These are phyloP conservation scores for Toxotes lorentzi DNA, from an alignment of 2,797 vertebrate genomes.

Conservation along the genomic window DNA sequence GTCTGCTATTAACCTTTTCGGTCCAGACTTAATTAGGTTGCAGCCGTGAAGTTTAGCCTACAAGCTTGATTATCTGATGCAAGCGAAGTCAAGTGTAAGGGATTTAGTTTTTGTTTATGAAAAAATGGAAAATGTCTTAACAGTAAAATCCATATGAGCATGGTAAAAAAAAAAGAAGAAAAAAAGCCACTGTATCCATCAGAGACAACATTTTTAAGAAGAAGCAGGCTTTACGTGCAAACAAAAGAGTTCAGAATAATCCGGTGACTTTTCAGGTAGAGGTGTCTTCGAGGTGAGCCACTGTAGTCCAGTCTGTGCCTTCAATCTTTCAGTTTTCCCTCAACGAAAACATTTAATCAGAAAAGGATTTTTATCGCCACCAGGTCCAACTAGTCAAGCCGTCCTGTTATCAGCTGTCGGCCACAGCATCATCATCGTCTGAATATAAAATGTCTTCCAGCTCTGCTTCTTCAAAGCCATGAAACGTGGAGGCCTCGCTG, in stretches of 20 bases:
- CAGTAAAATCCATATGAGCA: constrained; percentile 36
- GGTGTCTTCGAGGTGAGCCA: constrained; percentile 26
- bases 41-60: constrained; percentile 21
- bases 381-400: constrained; percentile 7
- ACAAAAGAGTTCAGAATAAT: constrained; percentile 23
- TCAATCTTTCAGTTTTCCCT: constrained; percentile 23
- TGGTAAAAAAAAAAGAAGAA: constrained; percentile 14
- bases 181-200: constrained; percentile 24
- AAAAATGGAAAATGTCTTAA: constrained; percentile 32
- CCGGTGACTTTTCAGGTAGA: constrained; percentile 6
- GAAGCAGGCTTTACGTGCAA: not conserved
- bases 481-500: constrained; percentile 96
- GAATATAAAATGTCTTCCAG: constrained; percentile 89
- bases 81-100: constrained; percentile 19
- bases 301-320: constrained; percentile 27
- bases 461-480: constrained; percentile 94
- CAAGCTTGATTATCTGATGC: constrained; percentile 31
- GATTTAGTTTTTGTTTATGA: constrained; percentile 7
- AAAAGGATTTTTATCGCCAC: constrained; percentile 1
- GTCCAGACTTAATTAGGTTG: constrained; percentile 46
- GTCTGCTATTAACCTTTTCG: constrained; percentile 30
- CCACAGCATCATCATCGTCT: constrained; percentile 77
- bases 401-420: constrained; percentile 50
- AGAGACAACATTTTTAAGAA: constrained; percentile 12
- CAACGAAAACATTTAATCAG: constrained; percentile 13